Evolutionary conservation across 2,113 vertebrate genomes (phyloP), one percentile per base, ranked within the genome.

Genomic region (Brienomyrus brachyistius): DNA sequence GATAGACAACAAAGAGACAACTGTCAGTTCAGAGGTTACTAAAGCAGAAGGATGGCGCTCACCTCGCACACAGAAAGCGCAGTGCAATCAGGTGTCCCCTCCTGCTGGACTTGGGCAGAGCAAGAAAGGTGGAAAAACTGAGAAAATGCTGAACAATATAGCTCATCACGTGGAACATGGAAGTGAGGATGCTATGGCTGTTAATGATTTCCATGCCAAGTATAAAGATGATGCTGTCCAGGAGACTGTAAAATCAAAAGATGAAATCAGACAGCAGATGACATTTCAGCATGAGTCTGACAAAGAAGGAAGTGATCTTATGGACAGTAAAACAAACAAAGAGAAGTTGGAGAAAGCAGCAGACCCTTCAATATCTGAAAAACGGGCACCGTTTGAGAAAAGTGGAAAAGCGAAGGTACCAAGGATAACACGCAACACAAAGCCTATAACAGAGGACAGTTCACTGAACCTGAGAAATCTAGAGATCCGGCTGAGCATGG

Each of bases 401-500:
- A 93, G 82, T 74, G 92, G 94, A 0, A 97, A 96, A 93, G 95
- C 97, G 90, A 99, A 99, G 93, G 93, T 95, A 56, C 95, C 96
- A 62, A 96, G 97, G 31, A 93, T 96, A 35, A 91, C 91, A 21
- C 96, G 96, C 86, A 97, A 95, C 52, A 92, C 96, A 0, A 98
- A 97, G 92, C 90, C 94, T 0, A 92, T 92, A 0, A 93, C 92
- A 0, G 97, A 97, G 80, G 96, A 94, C 91, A 93, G 96, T 5
- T 95, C 97, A 0, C 95, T 97, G 47, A 95, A 96, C 89, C 93
- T 98, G 85, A 98, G 96, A 93, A 97, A 95, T 0, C 94, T 96
- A 0, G 96, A 97, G 91, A 96, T 97, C 21, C 93, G 95, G 43
- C 94, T 97, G 8, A 96, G 96, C 0, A 95, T 97, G 0, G 96